Base-by-base conservation (phyloP, 2,113 vertebrate species). In the Phaethornis superciliosus region DNA sequence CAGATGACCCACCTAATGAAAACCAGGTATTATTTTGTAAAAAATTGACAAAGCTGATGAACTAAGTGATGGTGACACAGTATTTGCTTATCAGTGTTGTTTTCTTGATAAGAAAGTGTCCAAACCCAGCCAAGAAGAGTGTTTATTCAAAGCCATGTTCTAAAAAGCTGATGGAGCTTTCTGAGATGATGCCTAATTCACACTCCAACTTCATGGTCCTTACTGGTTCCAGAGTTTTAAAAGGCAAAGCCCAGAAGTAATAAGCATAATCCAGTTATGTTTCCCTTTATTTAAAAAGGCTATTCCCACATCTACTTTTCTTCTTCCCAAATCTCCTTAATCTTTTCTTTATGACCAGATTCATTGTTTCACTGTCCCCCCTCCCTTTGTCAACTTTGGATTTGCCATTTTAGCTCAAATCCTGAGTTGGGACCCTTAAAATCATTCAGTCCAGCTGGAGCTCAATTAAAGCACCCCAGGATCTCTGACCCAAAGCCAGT, bases 1-100 rank as follows among this genome's bases (percentile, higher is more conserved):
- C 5, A 32, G 89, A 96, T 95, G 93, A 97, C 85, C 90, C 69
- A 58, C 52, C 96, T 94, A 54, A 94, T 88, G 64, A 90, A 89
- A 95, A 80, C 4, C 63, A 89, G 80, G 10, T 13, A 88, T 94
- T 95, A 63, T 85, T 82, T 87, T 95, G 95, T 80, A 71, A 85
- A 69, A 49, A 89, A 86, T 79, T 92, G 18, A 67, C 44, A 84
- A 96, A 94, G 81, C 42, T 94, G 78, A 93, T 88, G 78, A 69
- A 81, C 51, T 95, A 92, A 95, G n/a, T 91, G 56, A 93, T 84
- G 56, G 74, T 90, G 68, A 94, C 7, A 2, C 37, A 49, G 11
- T 83, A 77, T 94, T 93, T 94, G 65, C 96, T 97, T 94, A 71
- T 85, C 44, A 54, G 17, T 70, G 33, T 37, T 88, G 32, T 6